These are phyloP conservation scores for Julus scanicus DNA, from an alignment of 2,888 invertebrate species.

Conservation along the genomic window DNA sequence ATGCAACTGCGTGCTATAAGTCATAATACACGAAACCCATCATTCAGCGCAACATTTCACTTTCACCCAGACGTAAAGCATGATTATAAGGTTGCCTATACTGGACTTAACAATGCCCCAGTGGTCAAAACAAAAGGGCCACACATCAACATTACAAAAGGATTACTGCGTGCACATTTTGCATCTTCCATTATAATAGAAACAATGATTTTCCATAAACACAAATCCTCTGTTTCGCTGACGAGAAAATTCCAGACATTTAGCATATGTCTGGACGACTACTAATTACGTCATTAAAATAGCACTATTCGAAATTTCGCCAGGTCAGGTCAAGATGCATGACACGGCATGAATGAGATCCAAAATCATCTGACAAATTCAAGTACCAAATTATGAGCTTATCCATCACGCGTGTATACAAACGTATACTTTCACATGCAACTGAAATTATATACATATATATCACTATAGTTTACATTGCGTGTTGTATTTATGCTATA, in stretches of 20 bases:
- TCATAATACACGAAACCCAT: not conserved
- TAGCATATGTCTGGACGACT: not conserved
- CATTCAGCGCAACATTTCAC: not conserved
- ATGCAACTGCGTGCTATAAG: not conserved
- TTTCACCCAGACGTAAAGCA: not conserved
- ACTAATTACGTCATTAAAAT: not conserved
- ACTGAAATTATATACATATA: no score
- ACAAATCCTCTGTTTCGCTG: not conserved
- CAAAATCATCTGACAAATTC: no score
- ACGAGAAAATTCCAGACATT: not conserved
- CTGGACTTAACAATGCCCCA: not conserved
- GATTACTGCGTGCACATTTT: not conserved
- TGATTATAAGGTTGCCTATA: not conserved
- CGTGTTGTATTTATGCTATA: no score
- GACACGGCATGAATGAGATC: no score
- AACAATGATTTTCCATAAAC: not conserved
- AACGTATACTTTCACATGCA: no score
- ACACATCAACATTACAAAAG: not conserved
- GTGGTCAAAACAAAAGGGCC: constrained; percentile 10
- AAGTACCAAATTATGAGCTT: no score
- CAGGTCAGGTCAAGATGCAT: not conserved
- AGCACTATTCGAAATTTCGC: not conserved
- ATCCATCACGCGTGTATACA: no score
- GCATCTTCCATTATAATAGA: not conserved
- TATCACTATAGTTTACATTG: no score